Conservation (phyloP, 2,113 vertebrate species). For the Zosterops japonicus region DNA sequence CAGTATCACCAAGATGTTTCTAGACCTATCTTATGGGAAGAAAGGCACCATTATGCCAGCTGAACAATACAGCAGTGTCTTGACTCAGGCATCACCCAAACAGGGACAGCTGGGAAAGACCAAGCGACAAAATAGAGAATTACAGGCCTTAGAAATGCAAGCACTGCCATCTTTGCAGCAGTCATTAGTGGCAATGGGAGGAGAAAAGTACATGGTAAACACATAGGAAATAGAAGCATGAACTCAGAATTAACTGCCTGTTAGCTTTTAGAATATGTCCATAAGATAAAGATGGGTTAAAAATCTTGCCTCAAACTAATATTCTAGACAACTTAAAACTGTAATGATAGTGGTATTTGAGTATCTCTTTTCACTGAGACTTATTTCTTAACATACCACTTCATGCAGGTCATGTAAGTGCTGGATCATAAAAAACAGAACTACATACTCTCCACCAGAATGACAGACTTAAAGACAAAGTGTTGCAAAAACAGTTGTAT, state of each 20-base stretch:
- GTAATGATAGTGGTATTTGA: background rate
- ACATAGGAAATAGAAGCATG: background rate
- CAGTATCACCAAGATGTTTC: background rate
- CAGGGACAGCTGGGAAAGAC: background rate
- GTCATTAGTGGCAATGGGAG: background rate
- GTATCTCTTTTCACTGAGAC: background rate
- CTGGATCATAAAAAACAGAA: background rate
- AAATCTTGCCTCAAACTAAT: background rate
- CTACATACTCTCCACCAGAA: background rate
- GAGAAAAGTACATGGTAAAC: background rate
- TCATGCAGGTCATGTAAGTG: background rate
- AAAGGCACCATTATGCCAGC: background rate
- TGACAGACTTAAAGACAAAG: background rate
- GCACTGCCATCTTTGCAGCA: background rate
- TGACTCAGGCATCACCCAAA: background rate
- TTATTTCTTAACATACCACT: background rate
- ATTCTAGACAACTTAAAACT: background rate
- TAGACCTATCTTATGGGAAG: background rate
- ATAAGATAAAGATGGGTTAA: background rate
- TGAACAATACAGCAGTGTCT: slow-evolving; percentile 22
- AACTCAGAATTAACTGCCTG: background rate
- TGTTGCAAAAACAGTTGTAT: background rate
- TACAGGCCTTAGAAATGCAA: background rate
- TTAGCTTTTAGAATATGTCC: background rate
- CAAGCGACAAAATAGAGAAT: background rate